A percentile compares a stretch with the other conserved stretches of the same genome.
Evolutionary conservation across 2,113 vertebrate species (phyloP).

Genomic region (Phalacrocorax aristotelis): DNA sequence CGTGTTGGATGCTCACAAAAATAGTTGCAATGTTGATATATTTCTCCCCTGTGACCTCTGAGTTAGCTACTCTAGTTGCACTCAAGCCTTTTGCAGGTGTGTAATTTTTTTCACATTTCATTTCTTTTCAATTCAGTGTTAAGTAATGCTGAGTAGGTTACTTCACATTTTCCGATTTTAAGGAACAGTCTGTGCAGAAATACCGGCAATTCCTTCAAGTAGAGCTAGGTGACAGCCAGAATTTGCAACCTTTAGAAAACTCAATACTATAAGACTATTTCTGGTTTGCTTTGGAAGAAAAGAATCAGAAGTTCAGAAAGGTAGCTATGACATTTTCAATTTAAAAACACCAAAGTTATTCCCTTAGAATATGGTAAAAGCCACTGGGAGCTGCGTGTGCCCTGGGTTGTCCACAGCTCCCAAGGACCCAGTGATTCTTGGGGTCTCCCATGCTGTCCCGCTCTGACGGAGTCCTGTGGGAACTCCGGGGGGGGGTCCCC

Average conservation of each 20-base stretch:
- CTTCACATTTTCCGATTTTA: not conserved
- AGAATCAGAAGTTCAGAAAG: not conserved
- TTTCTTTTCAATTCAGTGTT: not conserved
- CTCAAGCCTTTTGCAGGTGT: not conserved
- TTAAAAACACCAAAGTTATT: not conserved
- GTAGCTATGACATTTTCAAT: not conserved
- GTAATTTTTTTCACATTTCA: not conserved
- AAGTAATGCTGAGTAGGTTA: not conserved
- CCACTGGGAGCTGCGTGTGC: not conserved
- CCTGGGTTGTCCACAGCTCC: not conserved
- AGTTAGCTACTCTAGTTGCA: not conserved
- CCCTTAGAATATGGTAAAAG: not conserved
- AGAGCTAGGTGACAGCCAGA: not conserved
- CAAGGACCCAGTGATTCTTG: not conserved
- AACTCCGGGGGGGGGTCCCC: not conserved
- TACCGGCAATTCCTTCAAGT: not conserved
- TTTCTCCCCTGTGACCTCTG: not conserved
- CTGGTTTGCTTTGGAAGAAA: not conserved
- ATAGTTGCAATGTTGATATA: not conserved
- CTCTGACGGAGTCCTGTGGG: rapidly evolving
- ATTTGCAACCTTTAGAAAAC: not conserved
- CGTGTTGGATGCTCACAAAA: not conserved
- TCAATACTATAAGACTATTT: not conserved
- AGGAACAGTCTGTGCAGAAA: not conserved
- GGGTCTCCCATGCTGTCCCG: not conserved